Base-by-base conservation (phyloP, 2,888 invertebrate species). In the Tricholauxania praeusta region DNA sequence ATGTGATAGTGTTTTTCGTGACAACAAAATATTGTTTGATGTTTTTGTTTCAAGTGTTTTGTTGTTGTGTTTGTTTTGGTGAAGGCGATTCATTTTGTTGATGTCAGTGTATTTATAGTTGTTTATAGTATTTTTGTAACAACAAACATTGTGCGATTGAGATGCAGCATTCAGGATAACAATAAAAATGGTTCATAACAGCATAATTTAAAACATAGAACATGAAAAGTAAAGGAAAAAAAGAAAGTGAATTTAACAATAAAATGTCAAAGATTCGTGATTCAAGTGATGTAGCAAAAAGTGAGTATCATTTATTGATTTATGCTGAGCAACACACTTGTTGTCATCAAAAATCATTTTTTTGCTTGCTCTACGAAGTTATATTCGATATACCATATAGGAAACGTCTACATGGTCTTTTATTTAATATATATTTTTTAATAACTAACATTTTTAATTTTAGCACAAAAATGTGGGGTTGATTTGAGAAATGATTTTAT, bases 191-290 rank as follows among this genome's bases (percentile, higher is more conserved):
- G 5, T 57, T 22, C 28, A 60, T 14, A 59, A 49, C n/a, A 57
- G 48, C 12, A 66, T 48, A 55, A 39, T 57, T 15, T 15, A 47
- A 28, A 63, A 57, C 57, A 49, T 51, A 28, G 62, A 63, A 74
- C 75, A 78, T 79, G 77, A 68, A 80, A 77, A 72, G 79, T 74
- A 79, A 72, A 77, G 76, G 59, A 73, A 51, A 66, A 66, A 75
- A 62, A 47, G 22, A 69, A 73, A 75, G 76, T 74, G 68, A 78
- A 72, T 75, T 72, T 72, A 76, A 71, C n/a, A 76, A 74, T 65
- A 73, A 67, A 74, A 68, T 72, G 32, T 66, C 63, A 71, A 73
- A 65, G 4, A 3, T 28, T 28, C 28, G 28, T 28, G 28, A 3
- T 28, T 28, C 28, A 4, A 4, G 28, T 4, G 4, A 28, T 4